phyloP scores from a whole-genome alignment of 2,797 vertebrate genomes.

The Gymnothorax javanicus region DNA sequence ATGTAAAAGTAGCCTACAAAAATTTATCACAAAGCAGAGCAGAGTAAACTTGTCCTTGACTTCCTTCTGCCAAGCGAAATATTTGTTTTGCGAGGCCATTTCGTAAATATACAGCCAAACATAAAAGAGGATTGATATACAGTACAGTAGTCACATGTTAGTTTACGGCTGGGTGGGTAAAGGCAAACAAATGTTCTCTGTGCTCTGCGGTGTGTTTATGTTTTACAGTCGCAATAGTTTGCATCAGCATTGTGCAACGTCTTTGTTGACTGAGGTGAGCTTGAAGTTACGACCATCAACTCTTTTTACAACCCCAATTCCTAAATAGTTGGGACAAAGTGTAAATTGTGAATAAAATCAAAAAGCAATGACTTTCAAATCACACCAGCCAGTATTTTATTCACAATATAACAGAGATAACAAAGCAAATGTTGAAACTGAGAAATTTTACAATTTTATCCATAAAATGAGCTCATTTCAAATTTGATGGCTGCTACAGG shows the following conservation, averaged over 20 bases:
- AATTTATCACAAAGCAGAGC: neutral
- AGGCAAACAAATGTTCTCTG: neutral
- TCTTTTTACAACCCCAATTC: neutral
- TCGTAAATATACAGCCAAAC: neutral
- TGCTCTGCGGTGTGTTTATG: conserved; percentile 28
- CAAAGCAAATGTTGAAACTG: no score
- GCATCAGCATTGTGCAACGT: neutral
- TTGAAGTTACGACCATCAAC: neutral
- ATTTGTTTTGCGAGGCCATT: neutral
- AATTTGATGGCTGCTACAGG: no score
- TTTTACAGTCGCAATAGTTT: conserved; percentile 38
- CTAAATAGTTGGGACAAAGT: no score
- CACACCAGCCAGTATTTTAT: no score
- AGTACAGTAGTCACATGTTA: neutral
- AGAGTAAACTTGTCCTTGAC: no score
- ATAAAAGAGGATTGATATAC: neutral
- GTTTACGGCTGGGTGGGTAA: neutral
- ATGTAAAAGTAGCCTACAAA: neutral
- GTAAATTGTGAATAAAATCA: no score
- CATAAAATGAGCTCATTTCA: no score
- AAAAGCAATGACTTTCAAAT: no score
- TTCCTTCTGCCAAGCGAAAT: neutral
- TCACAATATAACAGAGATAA: no score
- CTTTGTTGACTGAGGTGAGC: neutral
- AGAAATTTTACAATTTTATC: no score